Base-by-base conservation (phyloP, 1,140 invertebrate species). In the Drosophila tristis region DNA sequence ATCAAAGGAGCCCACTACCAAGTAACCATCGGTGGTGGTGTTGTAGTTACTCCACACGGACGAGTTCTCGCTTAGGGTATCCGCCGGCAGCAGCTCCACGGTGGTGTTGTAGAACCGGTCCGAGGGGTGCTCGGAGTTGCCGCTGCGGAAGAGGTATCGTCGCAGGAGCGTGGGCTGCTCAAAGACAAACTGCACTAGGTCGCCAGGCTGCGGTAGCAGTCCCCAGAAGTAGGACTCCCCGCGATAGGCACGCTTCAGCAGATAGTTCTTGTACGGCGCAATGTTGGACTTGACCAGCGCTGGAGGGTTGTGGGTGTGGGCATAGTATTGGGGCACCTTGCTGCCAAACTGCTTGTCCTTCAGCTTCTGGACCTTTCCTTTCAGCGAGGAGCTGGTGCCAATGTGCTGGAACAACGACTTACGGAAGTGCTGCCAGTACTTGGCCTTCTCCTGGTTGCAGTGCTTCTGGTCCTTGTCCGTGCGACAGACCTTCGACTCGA, bases 351-450 rank as follows among this genome's bases (percentile, higher is more conserved):
- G 96, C 90, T 96, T 96, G 92, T 99, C 97, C 96, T 98, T 98
- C 0, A 99, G 93, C 93, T 98, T 98, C 91, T 99, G 98, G 51
- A 99, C 96, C 94, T 99, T 99, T 66, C 98, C 98, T 92, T 97
- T 98, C 1, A 99, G 93, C 0, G 98, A 99, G 0, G 98, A 99
- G 90, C 98, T 97, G 5, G 96, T 96, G 9, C 98, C 98, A 74
- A 99, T 97, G 89, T 99, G 98, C 93, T 99, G 98, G 91, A 99
- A 99, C 0, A 99, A 93, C 0, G 98, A 98, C 4, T 98, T 97
- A 80, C 98, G 97, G 86, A 96, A 98, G 90, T 97, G 96, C 16
- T 98, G 94, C 95, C 97, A 97, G 48, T 97, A 94, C 86, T 95
- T 94, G 20, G 95, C 94, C 91, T 97, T 97, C 62, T 95, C 96